These are phyloP conservation scores for Sphaerophoria taeniata DNA, from an alignment of 2,888 invertebrate genomes.

Conservation along the genomic window DNA sequence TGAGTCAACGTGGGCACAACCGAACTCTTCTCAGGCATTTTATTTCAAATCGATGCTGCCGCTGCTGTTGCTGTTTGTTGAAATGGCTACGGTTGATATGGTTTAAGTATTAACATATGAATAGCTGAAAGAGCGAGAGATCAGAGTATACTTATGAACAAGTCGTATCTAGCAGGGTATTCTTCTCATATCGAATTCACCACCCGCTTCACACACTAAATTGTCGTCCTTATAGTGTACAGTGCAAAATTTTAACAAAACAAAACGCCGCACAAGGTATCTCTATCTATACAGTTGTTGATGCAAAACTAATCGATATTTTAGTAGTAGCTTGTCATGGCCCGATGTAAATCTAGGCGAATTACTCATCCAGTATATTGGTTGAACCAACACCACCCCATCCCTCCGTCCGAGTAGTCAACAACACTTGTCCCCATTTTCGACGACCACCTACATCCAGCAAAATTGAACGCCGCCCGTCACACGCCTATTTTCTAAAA, in stretches of 20 bases:
- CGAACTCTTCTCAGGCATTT: constrained; percentile 66
- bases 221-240: constrained; percentile 56
- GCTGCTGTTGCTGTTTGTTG: constrained; percentile 53
- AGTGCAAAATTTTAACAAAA: constrained; percentile 64
- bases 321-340: constrained; percentile 70
- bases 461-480: neutral
- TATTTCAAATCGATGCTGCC: constrained; percentile 73
- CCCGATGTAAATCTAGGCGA: constrained; percentile 68
- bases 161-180: constrained; percentile 1
- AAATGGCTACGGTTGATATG: constrained; percentile 73
- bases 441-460: neutral
- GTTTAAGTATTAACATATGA: constrained; percentile 71
- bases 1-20: neutral
- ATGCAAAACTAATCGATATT: constrained; percentile 73
- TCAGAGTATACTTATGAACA: constrained; percentile 33
- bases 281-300: constrained; percentile 30
- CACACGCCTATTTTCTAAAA: constrained; percentile 47
- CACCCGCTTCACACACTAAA: constrained; percentile 1
- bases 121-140: constrained; percentile 69
- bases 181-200: constrained; percentile 58
- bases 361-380: constrained; percentile 31
- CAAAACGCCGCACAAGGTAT: constrained; percentile 52
- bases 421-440: neutral
- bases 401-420: neutral
- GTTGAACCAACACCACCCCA: neutral